Base-by-base conservation (phyloP, 2,797 vertebrate genomes). In the Smutsia temminckii region DNA sequence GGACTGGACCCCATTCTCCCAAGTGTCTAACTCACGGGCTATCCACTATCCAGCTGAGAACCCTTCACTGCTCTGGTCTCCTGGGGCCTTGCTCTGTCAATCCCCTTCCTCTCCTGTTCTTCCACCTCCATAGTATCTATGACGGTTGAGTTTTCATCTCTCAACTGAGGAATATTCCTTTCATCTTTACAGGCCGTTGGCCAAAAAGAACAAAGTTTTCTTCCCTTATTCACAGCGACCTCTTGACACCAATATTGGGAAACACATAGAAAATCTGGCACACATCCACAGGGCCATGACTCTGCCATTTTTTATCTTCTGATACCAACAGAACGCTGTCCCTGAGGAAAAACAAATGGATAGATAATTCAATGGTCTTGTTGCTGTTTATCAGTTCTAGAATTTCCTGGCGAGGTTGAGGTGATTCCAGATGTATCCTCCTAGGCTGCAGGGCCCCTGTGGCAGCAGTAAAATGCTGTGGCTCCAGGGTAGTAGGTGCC, bases 151-250 rank as follows among this genome's bases (percentile, higher is more conserved):
- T 71, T 29, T 32, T 79, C 25, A 5, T 32, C 23, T 66, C 68
- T n/a, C 17, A 4, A 12, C 37, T 64, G 25, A 74, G 37, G 25
- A 90, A 53, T 27, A 40, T 7, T 64, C 49, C 25, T 46, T 32
- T 91, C 69, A 23, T 32, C 74, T 78, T 83, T 34, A n/a, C 0
- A 29, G 81, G 61, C 79, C 85, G 17, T 37, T 34, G 42, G 92
- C 66, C 78, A 86, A 59, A 55, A 71, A 84, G 66, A 79, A 49
- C 90, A 93, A 94, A 96, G 94, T 91, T 75, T 79, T 66, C 66
- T 79, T 71, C 71, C 46, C 46, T 91, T 91, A 14, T 66, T 34
- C 46, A 21, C 5, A n/a, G 42, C 6, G 5, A 29, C 29, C 27
- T 88, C 37, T 46, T 29, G 34, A 17, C 23, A n/a, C 16, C 42